Evolutionary conservation across 2,113 vertebrate genomes (phyloP).

Genomic region (Pomatostomus ruficeps): DNA sequence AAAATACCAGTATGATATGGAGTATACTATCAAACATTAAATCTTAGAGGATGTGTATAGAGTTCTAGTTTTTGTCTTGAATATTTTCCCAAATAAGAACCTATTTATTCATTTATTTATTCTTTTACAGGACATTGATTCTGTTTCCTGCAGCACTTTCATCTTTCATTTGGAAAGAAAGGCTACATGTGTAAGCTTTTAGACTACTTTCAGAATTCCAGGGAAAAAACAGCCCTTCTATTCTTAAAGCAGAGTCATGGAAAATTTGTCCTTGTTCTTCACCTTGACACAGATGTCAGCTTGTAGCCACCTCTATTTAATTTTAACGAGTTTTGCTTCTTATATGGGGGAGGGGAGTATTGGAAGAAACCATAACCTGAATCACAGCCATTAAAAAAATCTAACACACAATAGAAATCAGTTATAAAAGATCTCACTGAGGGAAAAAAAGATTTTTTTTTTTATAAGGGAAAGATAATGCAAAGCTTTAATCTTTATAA

Average conservation of each 20-base stretch:
- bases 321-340: neutral
- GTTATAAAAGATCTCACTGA: neutral
- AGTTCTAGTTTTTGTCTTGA: neutral
- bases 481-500: slow-evolving; percentile 35
- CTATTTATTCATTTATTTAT: neutral
- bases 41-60: neutral
- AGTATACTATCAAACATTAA: neutral
- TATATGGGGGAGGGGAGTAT: neutral
- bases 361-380: neutral
- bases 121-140: neutral
- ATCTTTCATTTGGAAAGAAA: slow-evolving; percentile 5
- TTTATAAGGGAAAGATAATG: neutral
- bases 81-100: neutral
- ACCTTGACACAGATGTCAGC: neutral
- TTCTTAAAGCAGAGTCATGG: neutral
- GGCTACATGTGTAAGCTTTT: neutral
- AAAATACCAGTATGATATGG: neutral
- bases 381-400: neutral
- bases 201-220: neutral
- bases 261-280: neutral
- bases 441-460: neutral
- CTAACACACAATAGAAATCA: neutral
- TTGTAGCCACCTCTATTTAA: neutral
- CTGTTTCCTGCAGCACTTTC: neutral
- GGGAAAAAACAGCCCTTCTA: neutral